Evolutionary conservation across 2,113 vertebrate species (phyloP).

Genomic region (Hippolais icterina): DNA sequence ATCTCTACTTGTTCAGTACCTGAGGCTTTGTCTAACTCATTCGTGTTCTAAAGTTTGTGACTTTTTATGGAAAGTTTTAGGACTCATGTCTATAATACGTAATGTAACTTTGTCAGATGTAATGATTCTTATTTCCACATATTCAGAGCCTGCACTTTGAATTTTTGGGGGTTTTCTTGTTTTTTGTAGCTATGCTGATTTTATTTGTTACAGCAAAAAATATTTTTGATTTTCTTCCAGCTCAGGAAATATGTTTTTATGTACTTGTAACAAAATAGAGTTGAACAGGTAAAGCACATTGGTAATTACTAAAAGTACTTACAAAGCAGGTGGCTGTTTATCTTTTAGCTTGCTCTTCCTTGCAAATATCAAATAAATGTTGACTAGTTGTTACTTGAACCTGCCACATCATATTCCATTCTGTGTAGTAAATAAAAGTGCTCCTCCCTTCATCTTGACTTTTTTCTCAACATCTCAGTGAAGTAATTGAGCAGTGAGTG

Average conservation of each 20-base stretch:
- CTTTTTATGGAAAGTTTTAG: neutral
- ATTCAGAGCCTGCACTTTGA: neutral
- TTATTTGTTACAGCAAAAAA: neutral
- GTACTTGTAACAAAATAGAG: neutral
- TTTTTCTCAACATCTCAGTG: neutral
- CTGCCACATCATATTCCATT: conserved; percentile 64
- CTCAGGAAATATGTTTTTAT: neutral
- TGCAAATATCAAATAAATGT: neutral
- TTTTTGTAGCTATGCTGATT: neutral
- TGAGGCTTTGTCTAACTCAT: neutral
- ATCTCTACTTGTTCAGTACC: neutral
- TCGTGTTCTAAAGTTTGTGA: neutral
- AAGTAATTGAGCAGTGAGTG: neutral
- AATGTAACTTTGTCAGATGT: neutral
- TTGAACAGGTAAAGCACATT: neutral
- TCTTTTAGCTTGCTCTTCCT: neutral
- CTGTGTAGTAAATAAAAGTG: conserved; percentile 71
- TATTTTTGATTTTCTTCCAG: neutral
- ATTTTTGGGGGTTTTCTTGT: neutral
- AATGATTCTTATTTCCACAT: neutral
- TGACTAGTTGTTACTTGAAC: neutral
- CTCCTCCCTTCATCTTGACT: conserved; percentile 69
- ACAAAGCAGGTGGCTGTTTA: conserved; percentile 48
- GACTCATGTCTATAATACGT: neutral
- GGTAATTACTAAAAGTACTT: neutral